Conservation (phyloP, 2,113 vertebrate species). For the Mus spicilegus region DNA sequence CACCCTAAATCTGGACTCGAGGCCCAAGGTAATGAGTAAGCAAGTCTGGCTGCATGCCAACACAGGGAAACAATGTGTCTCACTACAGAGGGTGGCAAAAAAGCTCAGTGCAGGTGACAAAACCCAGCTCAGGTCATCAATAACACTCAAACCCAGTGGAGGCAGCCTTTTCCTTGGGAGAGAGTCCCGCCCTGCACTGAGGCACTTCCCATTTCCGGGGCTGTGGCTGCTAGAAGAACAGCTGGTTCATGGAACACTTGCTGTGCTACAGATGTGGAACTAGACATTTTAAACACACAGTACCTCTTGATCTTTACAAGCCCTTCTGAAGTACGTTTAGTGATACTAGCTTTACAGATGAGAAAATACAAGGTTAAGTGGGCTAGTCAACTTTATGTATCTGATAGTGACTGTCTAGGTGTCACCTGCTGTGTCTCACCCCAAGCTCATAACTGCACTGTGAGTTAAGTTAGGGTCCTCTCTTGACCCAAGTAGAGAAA, state of each 20-base stretch:
- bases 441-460: background rate
- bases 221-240: background rate
- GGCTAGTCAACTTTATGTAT: background rate
- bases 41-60: background rate
- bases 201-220: background rate
- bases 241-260: background rate
- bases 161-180: background rate
- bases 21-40: background rate
- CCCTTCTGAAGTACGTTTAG: background rate
- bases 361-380: background rate
- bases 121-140: too few relatives aligned
- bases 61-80: rapidly evolving
- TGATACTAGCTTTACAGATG: background rate
- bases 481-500: background rate
- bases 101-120: background rate
- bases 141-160: background rate
- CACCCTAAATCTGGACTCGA: background rate
- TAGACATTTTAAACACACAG: background rate
- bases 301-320: background rate
- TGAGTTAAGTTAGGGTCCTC: background rate
- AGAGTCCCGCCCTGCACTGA: rapidly evolving
- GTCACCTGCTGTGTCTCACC: background rate
- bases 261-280: background rate
- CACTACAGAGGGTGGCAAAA: background rate
- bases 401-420: background rate